Evolutionary conservation across 2,888 invertebrate species (phyloP).

Genomic region (Linhomoeus sp.): DNA sequence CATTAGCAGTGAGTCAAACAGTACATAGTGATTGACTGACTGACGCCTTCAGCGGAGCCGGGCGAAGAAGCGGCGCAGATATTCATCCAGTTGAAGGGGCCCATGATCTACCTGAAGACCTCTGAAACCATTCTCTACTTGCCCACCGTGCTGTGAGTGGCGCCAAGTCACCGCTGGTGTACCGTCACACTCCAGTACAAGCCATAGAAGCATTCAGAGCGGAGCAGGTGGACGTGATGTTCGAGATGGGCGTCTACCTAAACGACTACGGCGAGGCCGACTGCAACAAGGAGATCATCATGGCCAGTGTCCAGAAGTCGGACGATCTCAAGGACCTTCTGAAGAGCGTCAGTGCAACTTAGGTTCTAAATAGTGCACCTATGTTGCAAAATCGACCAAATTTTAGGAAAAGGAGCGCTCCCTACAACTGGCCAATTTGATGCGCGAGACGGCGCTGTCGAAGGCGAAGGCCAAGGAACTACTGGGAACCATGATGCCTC

Average conservation of each 20-base stretch:
- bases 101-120: conserved; percentile 12
- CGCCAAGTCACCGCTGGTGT: no score
- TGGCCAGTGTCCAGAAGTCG: conserved; percentile 77
- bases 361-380: no score
- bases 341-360: conserved; percentile 89
- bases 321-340: conserved; percentile 81
- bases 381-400: no score
- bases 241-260: conserved; percentile 77
- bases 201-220: conserved; percentile 44
- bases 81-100: conserved; percentile 13
- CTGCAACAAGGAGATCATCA: conserved; percentile 72
- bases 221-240: conserved; percentile 71
- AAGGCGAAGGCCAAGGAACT: conserved; percentile 86
- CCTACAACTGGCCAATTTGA: conserved; percentile 79
- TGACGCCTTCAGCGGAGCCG: no score
- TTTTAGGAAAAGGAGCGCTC: conserved; percentile 82
- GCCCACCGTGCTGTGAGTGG: conserved; percentile 16
- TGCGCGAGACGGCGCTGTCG: conserved; percentile 81
- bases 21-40: no score
- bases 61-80: conserved; percentile 7
- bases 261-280: conserved; percentile 98
- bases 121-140: conserved; percentile 14
- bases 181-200: no score
- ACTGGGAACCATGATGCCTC: conserved; percentile 90
- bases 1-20: no score